These are phyloP conservation scores for Agrochola litura DNA, from an alignment of 2,888 invertebrate genomes.

Conservation along the genomic window DNA sequence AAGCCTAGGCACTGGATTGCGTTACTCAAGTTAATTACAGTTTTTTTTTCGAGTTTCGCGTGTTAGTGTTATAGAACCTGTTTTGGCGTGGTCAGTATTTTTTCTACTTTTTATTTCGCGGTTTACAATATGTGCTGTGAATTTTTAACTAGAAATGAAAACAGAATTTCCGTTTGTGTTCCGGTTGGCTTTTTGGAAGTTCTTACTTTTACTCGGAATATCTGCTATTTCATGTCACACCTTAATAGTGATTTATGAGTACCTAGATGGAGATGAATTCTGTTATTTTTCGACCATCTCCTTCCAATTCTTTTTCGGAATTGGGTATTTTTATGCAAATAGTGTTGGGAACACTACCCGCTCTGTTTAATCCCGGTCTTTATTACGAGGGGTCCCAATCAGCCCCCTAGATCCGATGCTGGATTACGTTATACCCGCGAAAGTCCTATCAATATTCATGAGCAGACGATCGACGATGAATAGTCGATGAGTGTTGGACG, in stretches of 20 bases:
- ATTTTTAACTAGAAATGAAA: conserved; percentile 27
- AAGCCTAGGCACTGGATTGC: conserved; percentile 28
- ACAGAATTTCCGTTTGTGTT: background rate
- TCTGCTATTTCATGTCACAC: background rate
- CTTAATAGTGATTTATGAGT: background rate
- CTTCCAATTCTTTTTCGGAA: conserved; percentile 28
- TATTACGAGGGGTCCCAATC: conserved; percentile 77
- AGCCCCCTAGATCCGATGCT: conserved; percentile 74
- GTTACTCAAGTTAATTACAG: conserved; percentile 49
- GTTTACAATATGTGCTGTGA: conserved; percentile 24
- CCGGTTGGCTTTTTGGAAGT: background rate
- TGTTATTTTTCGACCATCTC: background rate
- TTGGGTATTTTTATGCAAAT: conserved; percentile 54
- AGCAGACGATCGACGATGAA: conserved; percentile 80
- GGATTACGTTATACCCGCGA: conserved; percentile 83
- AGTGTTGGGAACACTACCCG: conserved; percentile 45
- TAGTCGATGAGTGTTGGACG: conserved; percentile 79
- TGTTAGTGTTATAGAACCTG: conserved; percentile 15
- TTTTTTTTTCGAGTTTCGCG: conserved; percentile 38
- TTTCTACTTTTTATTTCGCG: conserved; percentile 12
- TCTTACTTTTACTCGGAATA: background rate
- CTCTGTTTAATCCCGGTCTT: conserved; percentile 65
- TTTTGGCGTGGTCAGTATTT: conserved; percentile 24
- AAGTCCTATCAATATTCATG: conserved; percentile 87
- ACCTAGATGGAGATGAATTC: background rate